Evolutionary conservation across 2,113 vertebrate genomes (phyloP).

Genomic region (Mugil cephalus): DNA sequence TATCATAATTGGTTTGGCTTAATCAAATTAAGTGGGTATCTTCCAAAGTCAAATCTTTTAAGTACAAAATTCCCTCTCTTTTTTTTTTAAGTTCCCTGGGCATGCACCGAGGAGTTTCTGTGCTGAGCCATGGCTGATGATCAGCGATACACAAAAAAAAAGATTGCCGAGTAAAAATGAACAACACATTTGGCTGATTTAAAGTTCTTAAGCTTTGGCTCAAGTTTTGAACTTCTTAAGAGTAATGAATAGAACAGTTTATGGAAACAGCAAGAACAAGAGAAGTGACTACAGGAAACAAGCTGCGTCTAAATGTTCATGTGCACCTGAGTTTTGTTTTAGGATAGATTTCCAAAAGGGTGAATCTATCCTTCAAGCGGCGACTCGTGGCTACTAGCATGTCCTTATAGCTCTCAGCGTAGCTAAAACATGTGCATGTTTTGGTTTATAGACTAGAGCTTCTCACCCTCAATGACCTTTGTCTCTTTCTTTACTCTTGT

Average conservation of each 20-base stretch:
- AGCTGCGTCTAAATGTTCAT: not conserved
- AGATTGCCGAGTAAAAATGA: not conserved
- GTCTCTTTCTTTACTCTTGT: constrained; percentile 73
- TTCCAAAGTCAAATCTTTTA: not conserved
- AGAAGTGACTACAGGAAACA: not conserved
- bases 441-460: constrained; percentile 50
- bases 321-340: constrained; percentile 2
- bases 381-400: constrained; percentile 14
- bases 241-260: too few relatives aligned
- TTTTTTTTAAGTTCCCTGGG: not conserved
- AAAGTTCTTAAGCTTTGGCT: too few relatives aligned
- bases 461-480: constrained; percentile 67
- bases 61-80: not conserved
- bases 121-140: too few relatives aligned
- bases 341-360: constrained; percentile 3
- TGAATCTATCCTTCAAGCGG: constrained; percentile 11
- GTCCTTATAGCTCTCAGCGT: not conserved
- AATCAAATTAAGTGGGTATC: not conserved
- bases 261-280: not conserved
- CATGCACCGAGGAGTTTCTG: not conserved
- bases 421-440: constrained; percentile 35
- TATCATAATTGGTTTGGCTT: not conserved
- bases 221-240: too few relatives aligned
- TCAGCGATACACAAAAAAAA: not conserved
- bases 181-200: too few relatives aligned